These are phyloP conservation scores for Orthosia gracilis DNA, from an alignment of 2,888 invertebrate genomes.

Conservation along the genomic window DNA sequence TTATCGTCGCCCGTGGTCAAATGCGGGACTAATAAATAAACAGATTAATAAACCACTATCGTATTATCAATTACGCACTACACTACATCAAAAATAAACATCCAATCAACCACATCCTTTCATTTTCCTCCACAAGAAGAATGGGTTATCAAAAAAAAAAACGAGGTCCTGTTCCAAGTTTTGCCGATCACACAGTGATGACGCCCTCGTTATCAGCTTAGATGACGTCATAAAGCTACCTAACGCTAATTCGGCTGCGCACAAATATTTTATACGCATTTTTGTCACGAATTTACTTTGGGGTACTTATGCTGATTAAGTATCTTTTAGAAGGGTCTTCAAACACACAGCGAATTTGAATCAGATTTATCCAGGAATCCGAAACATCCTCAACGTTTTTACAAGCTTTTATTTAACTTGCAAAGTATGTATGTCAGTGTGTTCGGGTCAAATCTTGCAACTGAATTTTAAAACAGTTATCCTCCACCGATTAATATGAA, in stretches of 20 bases:
- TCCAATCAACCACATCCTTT: background rate
- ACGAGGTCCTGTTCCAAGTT: slow-evolving; percentile 41
- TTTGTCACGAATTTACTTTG: slow-evolving; percentile 17
- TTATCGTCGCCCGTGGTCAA: too few species aligned
- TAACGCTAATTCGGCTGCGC: slow-evolving; percentile 24
- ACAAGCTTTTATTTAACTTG: too few species aligned
- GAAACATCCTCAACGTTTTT: background rate
- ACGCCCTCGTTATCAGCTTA: slow-evolving; percentile 38
- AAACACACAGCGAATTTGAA: background rate
- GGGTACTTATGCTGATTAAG: slow-evolving; percentile 5
- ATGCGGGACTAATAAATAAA: too few species aligned
- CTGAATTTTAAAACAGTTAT: too few species aligned
- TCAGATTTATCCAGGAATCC: background rate
- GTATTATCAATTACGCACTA: background rate
- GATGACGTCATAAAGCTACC: slow-evolving; percentile 46
- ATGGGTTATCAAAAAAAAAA: background rate
- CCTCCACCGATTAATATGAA: too few species aligned
- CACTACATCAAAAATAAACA: background rate
- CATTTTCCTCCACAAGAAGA: background rate
- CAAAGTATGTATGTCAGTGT: too few species aligned
- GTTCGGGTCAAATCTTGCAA: too few species aligned
- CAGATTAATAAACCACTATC: too few species aligned
- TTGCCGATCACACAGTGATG: slow-evolving; percentile 36
- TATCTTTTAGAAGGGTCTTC: background rate
- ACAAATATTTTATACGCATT: slow-evolving; percentile 10